phyloP scores from a whole-genome alignment of 2,888 invertebrate genomes.

The Acleris literana region DNA sequence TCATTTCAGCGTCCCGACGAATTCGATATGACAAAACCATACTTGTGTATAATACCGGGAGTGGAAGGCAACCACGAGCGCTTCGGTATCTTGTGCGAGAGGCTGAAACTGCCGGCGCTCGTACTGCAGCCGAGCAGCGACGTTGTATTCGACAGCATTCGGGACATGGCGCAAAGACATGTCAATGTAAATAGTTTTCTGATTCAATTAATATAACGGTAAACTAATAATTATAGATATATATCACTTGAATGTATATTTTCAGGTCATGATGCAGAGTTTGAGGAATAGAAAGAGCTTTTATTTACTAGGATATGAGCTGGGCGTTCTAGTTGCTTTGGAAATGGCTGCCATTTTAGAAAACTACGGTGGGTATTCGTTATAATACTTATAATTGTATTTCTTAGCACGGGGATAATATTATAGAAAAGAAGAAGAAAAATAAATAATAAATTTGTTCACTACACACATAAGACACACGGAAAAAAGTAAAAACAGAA shows the following conservation, averaged over 20 bases:
- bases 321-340: constrained; percentile 35
- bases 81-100: constrained; percentile 22
- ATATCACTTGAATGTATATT: neutral
- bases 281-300: constrained; percentile 27
- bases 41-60: constrained; percentile 26
- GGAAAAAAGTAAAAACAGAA: too few species aligned
- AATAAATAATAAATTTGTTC: too few species aligned
- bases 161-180: constrained; percentile 18
- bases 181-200: constrained; percentile 8
- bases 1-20: neutral
- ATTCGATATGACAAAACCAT: constrained; percentile 5
- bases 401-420: neutral
- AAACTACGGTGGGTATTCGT: constrained; percentile 28
- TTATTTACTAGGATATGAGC: constrained; percentile 39
- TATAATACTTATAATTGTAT: neutral
- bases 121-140: constrained; percentile 17
- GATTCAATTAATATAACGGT: neutral
- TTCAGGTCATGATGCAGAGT: constrained; percentile 30
- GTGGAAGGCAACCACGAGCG: constrained; percentile 21
- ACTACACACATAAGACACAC: too few species aligned
- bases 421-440: too few species aligned
- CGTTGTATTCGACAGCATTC: neutral
- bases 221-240: neutral
- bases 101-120: constrained; percentile 21
- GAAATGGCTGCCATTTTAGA: constrained; percentile 39